Evolutionary conservation across 1,140 invertebrate genomes (phyloP).

Genomic region (Drosophila nebulosa): DNA sequence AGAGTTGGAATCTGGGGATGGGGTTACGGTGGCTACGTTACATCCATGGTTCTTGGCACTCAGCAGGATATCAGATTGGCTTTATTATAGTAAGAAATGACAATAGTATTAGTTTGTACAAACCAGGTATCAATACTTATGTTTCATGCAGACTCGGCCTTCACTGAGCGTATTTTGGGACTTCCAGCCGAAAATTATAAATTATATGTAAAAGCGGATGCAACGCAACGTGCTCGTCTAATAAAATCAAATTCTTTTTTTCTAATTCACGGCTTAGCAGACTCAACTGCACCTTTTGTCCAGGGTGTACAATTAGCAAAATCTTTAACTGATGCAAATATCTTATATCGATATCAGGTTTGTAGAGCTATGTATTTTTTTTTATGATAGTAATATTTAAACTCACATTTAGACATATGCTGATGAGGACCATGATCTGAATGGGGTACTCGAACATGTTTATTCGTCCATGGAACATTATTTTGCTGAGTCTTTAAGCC

Average conservation of each 20-base stretch:
- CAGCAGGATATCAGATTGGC: conserved; percentile 95
- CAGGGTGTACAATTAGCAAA: conserved; percentile 94
- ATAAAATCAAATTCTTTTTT: conserved; percentile 93
- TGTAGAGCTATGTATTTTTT: neutral
- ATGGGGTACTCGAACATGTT: conserved; percentile 90
- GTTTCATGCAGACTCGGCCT: conserved; percentile 90
- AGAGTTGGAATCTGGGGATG: conserved; percentile 97
- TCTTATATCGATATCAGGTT: conserved; percentile 95
- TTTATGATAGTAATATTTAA: neutral
- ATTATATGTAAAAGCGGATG: conserved; percentile 95
- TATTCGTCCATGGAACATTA: conserved; percentile 93
- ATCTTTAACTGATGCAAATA: conserved; percentile 91
- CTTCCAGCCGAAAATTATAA: conserved; percentile 93
- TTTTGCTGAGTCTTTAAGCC: conserved; percentile 90
- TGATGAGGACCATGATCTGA: conserved; percentile 89
- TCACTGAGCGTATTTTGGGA: conserved; percentile 95
- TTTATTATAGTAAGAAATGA: conserved; percentile 92
- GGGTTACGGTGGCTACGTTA: conserved; percentile 97
- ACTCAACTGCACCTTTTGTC: conserved; percentile 95
- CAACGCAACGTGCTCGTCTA: conserved; percentile 91
- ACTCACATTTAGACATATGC: conserved; percentile 86
- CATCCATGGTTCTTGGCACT: conserved; percentile 92
- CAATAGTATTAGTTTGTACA: neutral
- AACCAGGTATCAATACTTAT: neutral
- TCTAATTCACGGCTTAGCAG: conserved; percentile 92